Evolutionary conservation across 2,888 invertebrate genomes (phyloP), one percentile per base, ranked within the genome.

Genomic region (Tholera decimalis): DNA sequence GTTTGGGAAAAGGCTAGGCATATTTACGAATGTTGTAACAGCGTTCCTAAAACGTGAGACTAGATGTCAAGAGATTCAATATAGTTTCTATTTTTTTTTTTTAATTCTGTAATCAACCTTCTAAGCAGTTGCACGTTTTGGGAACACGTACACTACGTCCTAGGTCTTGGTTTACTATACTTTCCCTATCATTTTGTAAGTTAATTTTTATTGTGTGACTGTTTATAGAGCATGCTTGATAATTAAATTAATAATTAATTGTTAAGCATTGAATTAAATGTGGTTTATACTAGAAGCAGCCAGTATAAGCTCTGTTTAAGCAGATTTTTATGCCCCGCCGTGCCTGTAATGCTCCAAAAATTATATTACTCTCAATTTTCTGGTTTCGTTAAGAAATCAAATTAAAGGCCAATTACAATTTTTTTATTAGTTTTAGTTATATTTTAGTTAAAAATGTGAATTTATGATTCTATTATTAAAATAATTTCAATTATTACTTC

Each of bases 401-500:
- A 35, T 33, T 26, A n/a, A 46, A n/a, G n/a, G n/a, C n/a, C n/a
- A n/a, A n/a, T n/a, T n/a, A n/a, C n/a, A n/a, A n/a, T n/a, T n/a
- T n/a, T n/a, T n/a, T n/a, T 26, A n/a, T 30, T 37, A 30, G 37
- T 24, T n/a, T 46, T 20, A 30, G 47, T 28, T 60, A 20, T 28
- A 35, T 61, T 35, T 35, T 61, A 41, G 62, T 65, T 71, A 22
- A 24, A 72, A 44, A 63, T 49, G 71, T 15, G 28, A 61, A n/a
- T 70, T 26, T 7, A 35, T 61, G 39, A 47, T 47, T 65, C 41
- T 39, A 39, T 62, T 22, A 64, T 39, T 73, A 67, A 63, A 72
- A 50, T 44, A 44, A 26, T 72, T 72, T 50, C 44, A 35, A 50
- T 30, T 37, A 50, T 4, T 18, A 18, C 9, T 47, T 39, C 11